Conservation (phyloP, 1,140 invertebrate species). For the Drosophila kepulauana region DNA sequence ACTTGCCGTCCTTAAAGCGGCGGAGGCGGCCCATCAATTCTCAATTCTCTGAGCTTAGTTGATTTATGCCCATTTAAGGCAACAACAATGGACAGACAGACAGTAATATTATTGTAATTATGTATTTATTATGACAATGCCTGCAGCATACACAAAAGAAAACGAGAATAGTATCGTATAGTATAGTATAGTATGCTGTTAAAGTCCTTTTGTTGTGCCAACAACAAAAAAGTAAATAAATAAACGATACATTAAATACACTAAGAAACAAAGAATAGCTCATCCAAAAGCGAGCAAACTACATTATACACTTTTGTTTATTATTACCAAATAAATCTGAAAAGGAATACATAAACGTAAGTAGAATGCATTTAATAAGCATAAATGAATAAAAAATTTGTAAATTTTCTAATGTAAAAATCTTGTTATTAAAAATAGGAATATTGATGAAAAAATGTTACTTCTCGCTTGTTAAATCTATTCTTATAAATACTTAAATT, state of each 20-base stretch:
- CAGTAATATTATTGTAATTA: constrained; percentile 36
- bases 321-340: too few relatives aligned
- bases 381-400: too few relatives aligned
- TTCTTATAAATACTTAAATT: too few relatives aligned
- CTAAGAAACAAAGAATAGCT: neutral
- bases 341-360: too few relatives aligned
- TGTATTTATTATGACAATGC: constrained; percentile 42
- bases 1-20: neutral
- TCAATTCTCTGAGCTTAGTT: constrained; percentile 9
- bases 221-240: neutral
- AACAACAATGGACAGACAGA: constrained; percentile 22
- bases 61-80: constrained; percentile 38
- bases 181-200: neutral
- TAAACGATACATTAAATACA: constrained; percentile 6
- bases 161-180: neutral
- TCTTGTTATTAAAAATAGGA: too few relatives aligned
- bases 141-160: constrained; percentile 13
- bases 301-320: neutral
- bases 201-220: neutral
- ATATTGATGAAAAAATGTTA: too few relatives aligned
- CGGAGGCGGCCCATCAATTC: neutral
- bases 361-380: too few relatives aligned
- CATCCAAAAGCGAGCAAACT: neutral
- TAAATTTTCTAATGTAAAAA: too few relatives aligned
- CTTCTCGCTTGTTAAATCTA: too few relatives aligned